Conservation (phyloP, 1,140 invertebrate species). For the Platyura marginata region DNA sequence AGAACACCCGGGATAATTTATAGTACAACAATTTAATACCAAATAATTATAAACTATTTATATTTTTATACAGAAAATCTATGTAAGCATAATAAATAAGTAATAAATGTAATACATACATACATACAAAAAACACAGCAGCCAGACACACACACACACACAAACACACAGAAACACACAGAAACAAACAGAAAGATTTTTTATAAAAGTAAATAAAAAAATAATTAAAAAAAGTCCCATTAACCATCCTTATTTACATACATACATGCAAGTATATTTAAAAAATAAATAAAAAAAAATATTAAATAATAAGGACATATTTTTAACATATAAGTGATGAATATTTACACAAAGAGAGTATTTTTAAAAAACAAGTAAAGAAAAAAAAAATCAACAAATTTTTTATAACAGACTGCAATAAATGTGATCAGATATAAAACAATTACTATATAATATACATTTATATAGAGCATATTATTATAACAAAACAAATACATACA, state of each 20-base stretch:
- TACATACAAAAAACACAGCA: background rate
- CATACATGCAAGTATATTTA: constrained; percentile 12
- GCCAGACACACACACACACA: constrained; percentile 5
- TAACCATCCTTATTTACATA: constrained; percentile 12
- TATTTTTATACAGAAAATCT: constrained; percentile 12
- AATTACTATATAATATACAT: background rate
- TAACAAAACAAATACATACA: no score
- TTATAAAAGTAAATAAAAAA: constrained; percentile 8
- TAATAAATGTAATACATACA: background rate
- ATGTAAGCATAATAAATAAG: background rate
- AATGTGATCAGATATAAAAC: constrained; percentile 2
- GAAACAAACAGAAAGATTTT: constrained; percentile 22
- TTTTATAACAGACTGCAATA: constrained; percentile 1
- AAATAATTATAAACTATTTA: constrained; percentile 9
- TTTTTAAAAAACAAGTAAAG: constrained; percentile 4
- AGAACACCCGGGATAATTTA: constrained; percentile 24
- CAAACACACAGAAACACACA: background rate
- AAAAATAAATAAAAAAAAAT: constrained; percentile 15
- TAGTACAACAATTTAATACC: constrained; percentile 21
- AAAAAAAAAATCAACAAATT: background rate
- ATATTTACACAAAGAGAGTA: constrained; percentile 1
- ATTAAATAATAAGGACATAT: constrained; percentile 12
- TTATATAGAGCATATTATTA: background rate
- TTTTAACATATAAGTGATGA: constrained; percentile 6
- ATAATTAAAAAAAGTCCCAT: constrained; percentile 12